Conservation (phyloP, 1,140 invertebrate genomes). For the Melitaea cinxia region DNA sequence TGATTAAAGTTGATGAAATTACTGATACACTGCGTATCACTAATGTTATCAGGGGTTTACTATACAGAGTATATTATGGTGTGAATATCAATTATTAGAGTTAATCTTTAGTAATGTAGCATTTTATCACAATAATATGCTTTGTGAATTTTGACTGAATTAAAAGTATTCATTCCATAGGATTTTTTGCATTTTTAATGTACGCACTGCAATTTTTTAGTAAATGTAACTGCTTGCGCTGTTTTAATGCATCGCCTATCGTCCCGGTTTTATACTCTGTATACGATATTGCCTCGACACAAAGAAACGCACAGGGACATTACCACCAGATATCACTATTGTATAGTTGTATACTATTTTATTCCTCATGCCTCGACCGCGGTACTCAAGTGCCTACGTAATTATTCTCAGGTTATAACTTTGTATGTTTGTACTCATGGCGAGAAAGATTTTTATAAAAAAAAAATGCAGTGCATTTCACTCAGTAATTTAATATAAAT, state of each 20-base stretch:
- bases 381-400: too few species aligned
- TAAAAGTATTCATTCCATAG: slow-evolving; percentile 61
- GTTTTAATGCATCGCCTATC: slow-evolving; percentile 4
- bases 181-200: slow-evolving; percentile 49
- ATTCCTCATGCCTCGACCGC: background rate
- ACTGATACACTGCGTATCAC: slow-evolving; percentile 19
- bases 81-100: slow-evolving; percentile 39
- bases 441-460: slow-evolving; percentile 16
- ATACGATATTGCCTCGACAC: slow-evolving; percentile 32
- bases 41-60: slow-evolving; percentile 31
- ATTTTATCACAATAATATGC: slow-evolving; percentile 44
- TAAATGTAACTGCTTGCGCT: slow-evolving; percentile 13
- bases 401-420: slow-evolving; percentile 10
- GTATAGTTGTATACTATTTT: too few species aligned
- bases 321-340: background rate
- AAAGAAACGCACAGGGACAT: slow-evolving; percentile 37
- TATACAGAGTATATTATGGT: slow-evolving; percentile 46
- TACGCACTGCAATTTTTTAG: slow-evolving; percentile 21
- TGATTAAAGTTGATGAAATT: slow-evolving; percentile 21
- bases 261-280: slow-evolving; percentile 33
- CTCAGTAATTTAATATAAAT: slow-evolving; percentile 8
- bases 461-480: slow-evolving; percentile 13
- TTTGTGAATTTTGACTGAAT: slow-evolving; percentile 60
- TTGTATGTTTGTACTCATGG: slow-evolving; percentile 16
- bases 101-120: slow-evolving; percentile 36